Evolutionary conservation across 2,113 vertebrate genomes (phyloP).

Genomic region (Riparia riparia): DNA sequence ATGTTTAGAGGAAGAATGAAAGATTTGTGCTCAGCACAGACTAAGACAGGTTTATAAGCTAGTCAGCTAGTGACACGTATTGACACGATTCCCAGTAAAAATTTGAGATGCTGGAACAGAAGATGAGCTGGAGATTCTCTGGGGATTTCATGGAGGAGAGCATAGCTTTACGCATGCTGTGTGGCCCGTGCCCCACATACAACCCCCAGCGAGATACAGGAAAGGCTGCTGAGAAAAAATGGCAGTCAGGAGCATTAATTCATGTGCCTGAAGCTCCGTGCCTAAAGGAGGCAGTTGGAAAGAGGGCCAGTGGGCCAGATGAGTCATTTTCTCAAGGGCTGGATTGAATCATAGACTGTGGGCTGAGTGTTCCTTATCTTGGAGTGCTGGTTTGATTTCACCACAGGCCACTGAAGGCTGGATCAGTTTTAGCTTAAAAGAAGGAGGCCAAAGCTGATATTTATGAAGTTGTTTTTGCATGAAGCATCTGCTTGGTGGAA

Average conservation of each 20-base stretch:
- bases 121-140: neutral
- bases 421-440: neutral
- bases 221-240: neutral
- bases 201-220: neutral
- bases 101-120: neutral
- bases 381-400: neutral
- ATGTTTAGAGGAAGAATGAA: neutral
- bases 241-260: rapidly evolving
- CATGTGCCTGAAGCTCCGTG: neutral
- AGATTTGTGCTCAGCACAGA: neutral
- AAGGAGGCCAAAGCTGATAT: neutral
- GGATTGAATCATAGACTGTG: neutral
- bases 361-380: neutral
- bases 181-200: rapidly evolving
- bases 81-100: neutral
- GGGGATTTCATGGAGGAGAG: rapidly evolving
- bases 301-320: neutral
- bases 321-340: neutral
- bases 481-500: neutral
- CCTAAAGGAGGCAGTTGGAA: neutral
- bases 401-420: neutral
- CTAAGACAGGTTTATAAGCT: neutral
- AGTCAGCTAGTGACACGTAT: neutral
- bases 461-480: neutral
- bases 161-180: neutral